A percentile compares a stretch with the other conserved stretches of the same genome.
Evolutionary conservation across 2,113 vertebrate species (phyloP).

Genomic region (Dromas ardeola): DNA sequence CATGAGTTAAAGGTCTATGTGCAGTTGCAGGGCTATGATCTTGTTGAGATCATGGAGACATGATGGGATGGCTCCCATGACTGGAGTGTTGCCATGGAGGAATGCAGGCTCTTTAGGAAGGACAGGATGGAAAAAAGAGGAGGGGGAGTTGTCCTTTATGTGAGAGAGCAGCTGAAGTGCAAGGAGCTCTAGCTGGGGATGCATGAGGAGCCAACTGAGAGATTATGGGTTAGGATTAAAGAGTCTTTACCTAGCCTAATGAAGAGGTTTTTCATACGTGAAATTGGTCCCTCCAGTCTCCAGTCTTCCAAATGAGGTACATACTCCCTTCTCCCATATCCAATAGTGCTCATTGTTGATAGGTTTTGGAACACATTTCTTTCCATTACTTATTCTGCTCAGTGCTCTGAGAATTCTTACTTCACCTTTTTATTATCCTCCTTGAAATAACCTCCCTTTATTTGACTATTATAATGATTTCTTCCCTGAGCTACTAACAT

Average conservation of each 20-base stretch:
- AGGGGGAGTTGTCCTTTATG: background rate
- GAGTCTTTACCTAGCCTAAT: background rate
- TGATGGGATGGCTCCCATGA: background rate
- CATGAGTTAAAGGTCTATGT: background rate
- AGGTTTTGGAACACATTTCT: background rate
- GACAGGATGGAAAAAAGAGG: background rate
- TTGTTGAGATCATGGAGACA: background rate
- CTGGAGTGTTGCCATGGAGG: background rate
- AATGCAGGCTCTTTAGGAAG: background rate
- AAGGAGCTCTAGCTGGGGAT: background rate
- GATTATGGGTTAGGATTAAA: background rate
- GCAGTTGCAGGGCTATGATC: background rate
- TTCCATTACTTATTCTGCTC: background rate
- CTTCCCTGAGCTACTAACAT: background rate
- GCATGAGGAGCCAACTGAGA: background rate
- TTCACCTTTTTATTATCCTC: background rate
- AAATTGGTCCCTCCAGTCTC: background rate
- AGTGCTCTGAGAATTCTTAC: background rate
- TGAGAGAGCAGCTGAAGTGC: background rate
- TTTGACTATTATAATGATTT: background rate
- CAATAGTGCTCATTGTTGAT: background rate
- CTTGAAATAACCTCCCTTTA: background rate
- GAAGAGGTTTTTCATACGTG: background rate
- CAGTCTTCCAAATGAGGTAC: background rate
- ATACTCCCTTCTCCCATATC: background rate